Conservation (phyloP, 2,113 vertebrate genomes). For the Rattus norvegicus region GRCr8 NC_086023.1:44341501-44342000, state of each 20-base stretch:
- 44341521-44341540: neutral
- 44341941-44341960: neutral
- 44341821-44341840: neutral
- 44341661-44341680: neutral
- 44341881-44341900: neutral
- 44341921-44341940: neutral
- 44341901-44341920: neutral
- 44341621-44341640: neutral
- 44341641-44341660: neutral
- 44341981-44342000: neutral
- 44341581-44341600: neutral
- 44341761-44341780: neutral
- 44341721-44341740: no score
- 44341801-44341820: neutral
- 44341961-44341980: neutral
- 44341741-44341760: neutral
- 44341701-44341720: no score
- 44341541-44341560: neutral
- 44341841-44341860: neutral
- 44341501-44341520: neutral
- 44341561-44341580: neutral
- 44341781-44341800: neutral
- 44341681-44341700: no score
- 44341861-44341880: neutral
- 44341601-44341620: neutral